Evolutionary conservation across 1,140 invertebrate species (phyloP).

Genomic region (Tetragonula clypearis): DNA sequence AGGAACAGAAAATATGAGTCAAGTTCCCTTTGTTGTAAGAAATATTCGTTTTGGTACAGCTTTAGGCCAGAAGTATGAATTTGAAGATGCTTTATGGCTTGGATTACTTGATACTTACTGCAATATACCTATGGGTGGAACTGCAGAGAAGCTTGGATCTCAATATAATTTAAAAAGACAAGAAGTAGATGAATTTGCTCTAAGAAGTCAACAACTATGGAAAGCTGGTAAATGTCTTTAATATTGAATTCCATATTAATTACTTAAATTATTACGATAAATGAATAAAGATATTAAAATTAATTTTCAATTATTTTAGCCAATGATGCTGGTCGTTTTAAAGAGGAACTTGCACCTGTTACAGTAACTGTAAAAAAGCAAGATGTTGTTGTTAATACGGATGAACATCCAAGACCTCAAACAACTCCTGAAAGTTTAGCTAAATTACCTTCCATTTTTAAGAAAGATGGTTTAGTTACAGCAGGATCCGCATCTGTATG

Average conservation of each 20-base stretch:
- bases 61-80: conserved; percentile 89
- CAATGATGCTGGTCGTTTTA: conserved; percentile 93
- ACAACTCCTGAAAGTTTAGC: conserved; percentile 92
- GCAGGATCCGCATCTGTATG: conserved; percentile 97
- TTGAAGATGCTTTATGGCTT: conserved; percentile 97
- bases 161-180: conserved; percentile 93
- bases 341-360: conserved; percentile 94
- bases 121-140: conserved; percentile 97
- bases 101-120: conserved; percentile 95
- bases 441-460: conserved; percentile 95
- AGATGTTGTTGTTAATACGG: conserved; percentile 89
- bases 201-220: conserved; percentile 92
- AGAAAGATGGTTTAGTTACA: conserved; percentile 97
- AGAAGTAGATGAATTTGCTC: conserved; percentile 94
- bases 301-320: conserved; percentile 83
- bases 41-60: conserved; percentile 95
- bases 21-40: conserved; percentile 94
- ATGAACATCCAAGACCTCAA: conserved; percentile 97
- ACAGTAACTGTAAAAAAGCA: conserved; percentile 92
- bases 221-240: conserved; percentile 84
- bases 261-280: not conserved
- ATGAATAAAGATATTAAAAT: conserved; percentile 10
- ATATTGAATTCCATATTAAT: not conserved
- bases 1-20: conserved; percentile 97
- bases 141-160: conserved; percentile 97